Evolutionary conservation across 2,113 vertebrate species (phyloP), one percentile per base, ranked within the genome.

Genomic region (Coptodon bakossiorum): DNA sequence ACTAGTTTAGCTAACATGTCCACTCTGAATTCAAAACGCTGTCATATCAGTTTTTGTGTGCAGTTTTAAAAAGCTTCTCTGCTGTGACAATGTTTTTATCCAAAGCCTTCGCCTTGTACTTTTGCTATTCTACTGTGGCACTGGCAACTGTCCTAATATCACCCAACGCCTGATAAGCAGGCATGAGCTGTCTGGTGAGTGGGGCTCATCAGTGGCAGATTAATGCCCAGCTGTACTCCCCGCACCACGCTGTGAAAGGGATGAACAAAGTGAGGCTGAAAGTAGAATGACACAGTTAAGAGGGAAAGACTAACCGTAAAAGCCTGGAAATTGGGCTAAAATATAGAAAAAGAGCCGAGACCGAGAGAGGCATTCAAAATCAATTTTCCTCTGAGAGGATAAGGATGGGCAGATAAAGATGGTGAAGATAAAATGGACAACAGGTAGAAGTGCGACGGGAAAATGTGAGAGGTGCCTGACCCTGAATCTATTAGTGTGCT

Each of bases 151-250:
- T 84, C 88, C 87, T 82, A 91, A 92, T 90, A 90, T 90, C 19
- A 81, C 68, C 80, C 71, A 66, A 61, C 8, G 43, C 88, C 83
- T 81, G 92, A 90, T 94, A 90, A 93, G 85, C 88, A 83, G 84
- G 78, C 81, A 27, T 79, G 88, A 91, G 76, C 88, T 57, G 57
- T 87, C 63, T 86, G 85, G 57, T 81, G 86, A 93, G 85, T 50
- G 81, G 48, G 34, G 61, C 90, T 93, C 93, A 94, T 94, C 91
- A 91, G 86, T 24, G 50, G 86, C 90, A 90, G 91, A 92, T 92
- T 94, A 91, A 93, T 93, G 90, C 91, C 89, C 92, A 86, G 90
- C 92, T 90, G 84, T 85, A 92, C 82, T 87, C 48, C 3, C 78
- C 36, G 31, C 84, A 38, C 85, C 87, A 57, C 1, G 48, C 91